Percentiles rank a stretch among this genome's conserved stretches.
phyloP scores from a whole-genome alignment of 2,888 invertebrate genomes.

The Hecatera dysodea region DNA sequence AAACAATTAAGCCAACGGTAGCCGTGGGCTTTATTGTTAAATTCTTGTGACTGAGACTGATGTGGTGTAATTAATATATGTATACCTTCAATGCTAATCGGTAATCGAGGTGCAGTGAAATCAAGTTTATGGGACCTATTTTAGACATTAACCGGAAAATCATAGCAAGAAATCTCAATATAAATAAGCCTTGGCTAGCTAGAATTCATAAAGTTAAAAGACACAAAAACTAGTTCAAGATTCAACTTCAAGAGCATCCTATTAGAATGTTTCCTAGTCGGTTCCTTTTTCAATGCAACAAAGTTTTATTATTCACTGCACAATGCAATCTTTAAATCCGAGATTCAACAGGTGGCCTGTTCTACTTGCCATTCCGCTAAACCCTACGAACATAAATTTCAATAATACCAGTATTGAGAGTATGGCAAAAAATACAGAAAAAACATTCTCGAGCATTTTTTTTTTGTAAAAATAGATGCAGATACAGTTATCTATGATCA shows the following conservation, averaged over 20 bases:
- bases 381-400: conserved; percentile 55
- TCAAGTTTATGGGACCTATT: conserved; percentile 34
- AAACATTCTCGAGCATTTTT: background rate
- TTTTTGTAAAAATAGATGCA: conserved; percentile 28
- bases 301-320: conserved; percentile 61
- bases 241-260: conserved; percentile 25
- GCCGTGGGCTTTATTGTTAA: conserved; percentile 31
- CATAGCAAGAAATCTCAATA: conserved; percentile 25
- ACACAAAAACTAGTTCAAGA: conserved; percentile 25
- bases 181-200: conserved; percentile 9
- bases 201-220: conserved; percentile 26
- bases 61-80: conserved; percentile 43
- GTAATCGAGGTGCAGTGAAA: conserved; percentile 22
- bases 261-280: conserved; percentile 36
- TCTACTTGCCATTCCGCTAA: conserved; percentile 51
- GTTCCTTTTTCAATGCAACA: conserved; percentile 55
- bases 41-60: conserved; percentile 32
- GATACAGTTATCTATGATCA: conserved; percentile 85
- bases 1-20: conserved; percentile 24
- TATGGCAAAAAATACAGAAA: conserved; percentile 38
- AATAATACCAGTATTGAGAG: conserved; percentile 47
- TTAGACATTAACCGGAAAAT: conserved; percentile 23
- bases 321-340: conserved; percentile 60
- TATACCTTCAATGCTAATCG: conserved; percentile 41
- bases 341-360: conserved; percentile 58